These are phyloP conservation scores for Denticeps clupeoides DNA, from an alignment of 2,797 vertebrate genomes.

Conservation along the genomic window DNA sequence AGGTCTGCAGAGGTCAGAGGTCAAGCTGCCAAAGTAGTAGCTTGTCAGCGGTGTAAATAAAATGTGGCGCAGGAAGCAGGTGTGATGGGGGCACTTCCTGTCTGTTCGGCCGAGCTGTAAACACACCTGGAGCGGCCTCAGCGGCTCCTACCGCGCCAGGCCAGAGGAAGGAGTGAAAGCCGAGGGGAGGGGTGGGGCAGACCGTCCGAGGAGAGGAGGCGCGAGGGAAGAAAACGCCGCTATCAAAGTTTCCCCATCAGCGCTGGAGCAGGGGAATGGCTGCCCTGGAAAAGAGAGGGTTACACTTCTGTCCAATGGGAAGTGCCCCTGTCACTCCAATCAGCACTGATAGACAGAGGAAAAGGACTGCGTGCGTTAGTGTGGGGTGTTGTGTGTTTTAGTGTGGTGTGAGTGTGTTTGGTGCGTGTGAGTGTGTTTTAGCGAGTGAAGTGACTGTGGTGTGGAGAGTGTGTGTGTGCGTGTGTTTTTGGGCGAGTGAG, in stretches of 20 bases:
- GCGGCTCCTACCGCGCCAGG: not conserved
- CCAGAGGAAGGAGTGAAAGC: constrained; percentile 33
- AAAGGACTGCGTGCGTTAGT: no score
- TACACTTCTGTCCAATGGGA: constrained; percentile 66
- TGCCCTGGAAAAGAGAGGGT: constrained; percentile 66
- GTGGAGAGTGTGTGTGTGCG: not conserved
- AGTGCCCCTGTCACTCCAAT: constrained; percentile 66
- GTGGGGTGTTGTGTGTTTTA: constrained; percentile 40
- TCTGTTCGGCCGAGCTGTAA: constrained; percentile 19
- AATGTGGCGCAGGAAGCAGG: constrained; percentile 52
- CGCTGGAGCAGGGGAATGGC: constrained; percentile 58
- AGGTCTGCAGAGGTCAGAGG: constrained; percentile 35
- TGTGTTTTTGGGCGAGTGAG: no score
- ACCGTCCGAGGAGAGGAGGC: constrained; percentile 22
- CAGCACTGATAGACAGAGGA: constrained; percentile 51
- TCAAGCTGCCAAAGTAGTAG: constrained; percentile 15
- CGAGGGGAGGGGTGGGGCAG: constrained; percentile 15
- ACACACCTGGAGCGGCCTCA: constrained; percentile 33
- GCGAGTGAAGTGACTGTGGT: not conserved
- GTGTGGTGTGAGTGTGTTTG: constrained; percentile 7
- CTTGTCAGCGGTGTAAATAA: constrained; percentile 24
- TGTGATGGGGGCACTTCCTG: constrained; percentile 53
- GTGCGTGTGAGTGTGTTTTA: not conserved
- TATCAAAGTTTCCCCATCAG: constrained; percentile 71
- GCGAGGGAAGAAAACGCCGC: constrained; percentile 32